phyloP scores from a whole-genome alignment of 2,888 invertebrate species.

The Folsomia candida region DNA sequence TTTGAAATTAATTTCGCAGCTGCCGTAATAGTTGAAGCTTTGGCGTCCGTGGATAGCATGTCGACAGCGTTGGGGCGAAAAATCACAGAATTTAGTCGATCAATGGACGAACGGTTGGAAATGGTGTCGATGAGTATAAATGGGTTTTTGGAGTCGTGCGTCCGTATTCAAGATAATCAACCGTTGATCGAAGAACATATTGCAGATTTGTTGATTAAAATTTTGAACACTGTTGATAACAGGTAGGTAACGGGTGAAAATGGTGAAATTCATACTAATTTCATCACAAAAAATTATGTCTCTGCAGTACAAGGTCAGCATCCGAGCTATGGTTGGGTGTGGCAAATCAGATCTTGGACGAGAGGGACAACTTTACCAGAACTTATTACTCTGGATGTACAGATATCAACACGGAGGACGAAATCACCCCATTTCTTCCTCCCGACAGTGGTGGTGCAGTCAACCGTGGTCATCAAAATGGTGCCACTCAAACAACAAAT shows the following conservation, averaged over 20 bases:
- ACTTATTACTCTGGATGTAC: too few relatives aligned
- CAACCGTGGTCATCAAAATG: not conserved
- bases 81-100: slow-evolving; percentile 33
- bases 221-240: slow-evolving; percentile 64
- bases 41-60: slow-evolving; percentile 46
- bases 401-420: not conserved
- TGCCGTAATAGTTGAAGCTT: slow-evolving; percentile 46
- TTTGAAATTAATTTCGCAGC: slow-evolving; percentile 14
- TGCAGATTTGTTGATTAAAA: slow-evolving; percentile 63
- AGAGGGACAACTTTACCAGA: slow-evolving; percentile 1
- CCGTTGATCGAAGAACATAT: slow-evolving; percentile 62
- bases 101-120: slow-evolving; percentile 47
- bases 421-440: not conserved
- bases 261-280: too few relatives aligned
- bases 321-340: slow-evolving; percentile 34
- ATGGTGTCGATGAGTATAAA: slow-evolving; percentile 60
- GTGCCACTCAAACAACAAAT: not conserved
- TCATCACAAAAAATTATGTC: not conserved
- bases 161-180: slow-evolving; percentile 65
- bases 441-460: not conserved
- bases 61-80: slow-evolving; percentile 40
- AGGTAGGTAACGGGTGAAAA: slow-evolving; percentile 57
- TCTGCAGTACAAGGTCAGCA: slow-evolving; percentile 37
- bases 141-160: slow-evolving; percentile 66
- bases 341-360: slow-evolving; percentile 26